Conservation (phyloP, 2,797 vertebrate species). For the Pseudopleuronectes americanus region DNA sequence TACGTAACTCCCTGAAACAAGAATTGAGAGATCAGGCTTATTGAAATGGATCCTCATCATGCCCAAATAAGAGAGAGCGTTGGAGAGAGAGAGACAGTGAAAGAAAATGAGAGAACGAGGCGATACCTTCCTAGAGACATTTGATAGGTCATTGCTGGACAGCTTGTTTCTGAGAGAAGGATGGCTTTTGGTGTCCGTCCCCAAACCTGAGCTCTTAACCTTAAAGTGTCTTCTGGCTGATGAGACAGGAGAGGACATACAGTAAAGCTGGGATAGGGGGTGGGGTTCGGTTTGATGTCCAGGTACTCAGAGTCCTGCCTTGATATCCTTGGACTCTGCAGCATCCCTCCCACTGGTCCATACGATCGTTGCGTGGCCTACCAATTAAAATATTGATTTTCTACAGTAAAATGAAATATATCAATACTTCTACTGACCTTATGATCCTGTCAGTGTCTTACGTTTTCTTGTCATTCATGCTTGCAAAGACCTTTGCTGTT, state of each 20-base stretch:
- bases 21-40: conserved; percentile 74
- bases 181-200: conserved; percentile 50
- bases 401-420: neutral
- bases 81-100: neutral
- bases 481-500: neutral
- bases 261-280: conserved; percentile 31
- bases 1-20: conserved; percentile 72
- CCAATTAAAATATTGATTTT: conserved; percentile 52
- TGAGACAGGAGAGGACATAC: conserved; percentile 44
- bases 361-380: conserved; percentile 29
- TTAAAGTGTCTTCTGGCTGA: conserved; percentile 66
- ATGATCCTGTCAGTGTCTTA: neutral
- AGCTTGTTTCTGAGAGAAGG: conserved; percentile 48
- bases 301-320: conserved; percentile 56
- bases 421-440: conserved; percentile 5
- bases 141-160: conserved; percentile 48
- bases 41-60: conserved; percentile 67
- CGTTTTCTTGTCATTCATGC: conserved; percentile 4
- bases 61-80: conserved; percentile 45
- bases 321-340: conserved; percentile 50
- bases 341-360: conserved; percentile 32
- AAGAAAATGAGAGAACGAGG: conserved; percentile 28
- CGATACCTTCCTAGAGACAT: conserved; percentile 43
- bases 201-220: conserved; percentile 51
- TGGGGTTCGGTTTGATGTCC: conserved; percentile 55